Percentiles rank a stretch among this genome's conserved stretches.
Evolutionary conservation across 2,113 vertebrate genomes (phyloP).

Genomic region (Chitala chitala): DNA sequence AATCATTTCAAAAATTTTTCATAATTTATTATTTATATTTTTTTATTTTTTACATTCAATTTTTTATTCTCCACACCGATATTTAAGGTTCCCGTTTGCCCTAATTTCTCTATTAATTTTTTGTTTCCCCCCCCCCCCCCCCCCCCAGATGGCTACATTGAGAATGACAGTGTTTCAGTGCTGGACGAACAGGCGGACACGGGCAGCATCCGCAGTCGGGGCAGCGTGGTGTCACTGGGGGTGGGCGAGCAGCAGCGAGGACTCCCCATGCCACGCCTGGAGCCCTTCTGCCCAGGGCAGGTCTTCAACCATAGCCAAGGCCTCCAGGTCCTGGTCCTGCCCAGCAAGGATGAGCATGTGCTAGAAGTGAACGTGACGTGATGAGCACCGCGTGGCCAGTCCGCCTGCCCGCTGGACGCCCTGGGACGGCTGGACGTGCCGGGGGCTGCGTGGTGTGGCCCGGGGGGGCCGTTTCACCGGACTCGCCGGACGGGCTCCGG

Average conservation of each 20-base stretch:
- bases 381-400: constrained; percentile 40
- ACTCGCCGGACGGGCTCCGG: constrained; percentile 18
- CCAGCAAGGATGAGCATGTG: constrained; percentile 85
- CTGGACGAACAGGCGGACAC: constrained; percentile 85
- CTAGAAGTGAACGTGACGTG: constrained; percentile 94
- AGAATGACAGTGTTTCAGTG: constrained; percentile 86
- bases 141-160: constrained; percentile 85
- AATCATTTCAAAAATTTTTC: too few species aligned
- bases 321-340: constrained; percentile 83
- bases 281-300: constrained; percentile 81
- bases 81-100: not conserved
- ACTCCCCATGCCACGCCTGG: constrained; percentile 85
- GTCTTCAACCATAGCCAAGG: constrained; percentile 81
- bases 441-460: too few species aligned
- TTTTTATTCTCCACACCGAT: not conserved
- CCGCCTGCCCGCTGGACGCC: constrained; percentile 25
- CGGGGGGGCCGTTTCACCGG: not conserved
- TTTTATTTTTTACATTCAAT: too few species aligned
- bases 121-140: not conserved
- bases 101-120: not conserved
- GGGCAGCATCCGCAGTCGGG: constrained; percentile 76
- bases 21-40: too few species aligned
- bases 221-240: constrained; percentile 70
- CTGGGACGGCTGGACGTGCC: not conserved
- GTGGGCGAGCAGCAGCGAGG: constrained; percentile 71